Evolutionary conservation across 2,888 invertebrate genomes (phyloP).

Genomic region (Mystacides longicornis): DNA sequence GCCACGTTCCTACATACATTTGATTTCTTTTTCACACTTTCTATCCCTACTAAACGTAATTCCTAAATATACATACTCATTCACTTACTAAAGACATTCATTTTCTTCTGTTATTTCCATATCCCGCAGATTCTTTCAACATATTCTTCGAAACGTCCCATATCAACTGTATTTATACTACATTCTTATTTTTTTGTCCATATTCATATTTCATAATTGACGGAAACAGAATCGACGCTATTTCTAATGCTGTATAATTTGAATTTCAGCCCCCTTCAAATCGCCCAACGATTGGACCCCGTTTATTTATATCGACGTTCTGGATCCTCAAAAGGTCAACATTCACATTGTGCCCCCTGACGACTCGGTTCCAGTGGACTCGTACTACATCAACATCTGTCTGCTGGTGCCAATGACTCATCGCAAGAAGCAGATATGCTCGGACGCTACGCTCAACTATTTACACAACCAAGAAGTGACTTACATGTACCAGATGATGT

Average conservation of each 20-base stretch:
- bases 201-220: too few species aligned
- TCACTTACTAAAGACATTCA: too few species aligned
- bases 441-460: neutral
- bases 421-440: slow-evolving; percentile 2
- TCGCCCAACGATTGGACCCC: slow-evolving; percentile 13
- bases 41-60: too few species aligned
- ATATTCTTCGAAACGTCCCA: too few species aligned
- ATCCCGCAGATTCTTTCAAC: too few species aligned
- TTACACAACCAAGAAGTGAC: slow-evolving; percentile 6
- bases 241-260: neutral
- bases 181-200: too few species aligned
- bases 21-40: too few species aligned
- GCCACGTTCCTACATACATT: too few species aligned
- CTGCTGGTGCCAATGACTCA: neutral
- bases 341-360: slow-evolving; percentile 13
- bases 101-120: too few species aligned
- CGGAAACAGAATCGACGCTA: too few species aligned
- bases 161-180: too few species aligned
- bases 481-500: slow-evolving; percentile 6
- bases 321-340: slow-evolving; percentile 6
- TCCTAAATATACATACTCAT: too few species aligned
- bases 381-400: slow-evolving; percentile 7
- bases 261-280: slow-evolving; percentile 1
- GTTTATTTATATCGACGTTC: slow-evolving; percentile 20
- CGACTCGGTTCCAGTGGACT: slow-evolving; percentile 1